Evolutionary conservation across 2,888 invertebrate genomes (phyloP), one percentile per base, ranked within the genome.

Genomic region (Synanthedon andrenaeformis): DNA sequence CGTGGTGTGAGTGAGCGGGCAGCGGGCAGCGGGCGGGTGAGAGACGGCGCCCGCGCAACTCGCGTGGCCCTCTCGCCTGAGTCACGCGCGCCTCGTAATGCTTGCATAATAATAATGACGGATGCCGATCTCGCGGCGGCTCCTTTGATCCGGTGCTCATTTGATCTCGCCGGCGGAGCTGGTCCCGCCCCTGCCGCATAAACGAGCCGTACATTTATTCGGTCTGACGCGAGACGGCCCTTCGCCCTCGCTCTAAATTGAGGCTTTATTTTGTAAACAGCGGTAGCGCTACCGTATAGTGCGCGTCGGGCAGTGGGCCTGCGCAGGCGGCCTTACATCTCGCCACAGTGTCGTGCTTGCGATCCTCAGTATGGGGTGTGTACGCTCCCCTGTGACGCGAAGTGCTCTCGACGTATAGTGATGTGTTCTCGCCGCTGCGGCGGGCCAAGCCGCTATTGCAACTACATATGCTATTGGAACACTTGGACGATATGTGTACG

Each of bases 21-120:
- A 55, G 54, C 60, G 62, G 59, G 62, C 61, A 65, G 66, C 67
- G 64, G 69, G 57, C 63, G 61, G 66, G 65, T 62, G 66, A 63
- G 68, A 64, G 35, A 65, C 72, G 76, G 81, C 80, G 82, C 82
- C 82, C 82, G 83, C 81, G 81, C 79, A 71, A 63, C 82, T 83
- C 84, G 85, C 86, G 86, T 84, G 84, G 82, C 82, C 81, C 81
- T 82, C 84, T 80, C 82, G 84, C 81, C 77, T 76, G 83, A 86
- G 82, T 87, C 86, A 87, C 86, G 86, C 84, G 84, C 86, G 83
- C 81, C 82, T 81, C 79, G 85, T 87, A 87, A 86, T 87, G 86
- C 86, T 87, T 87, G 86, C 86, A 87, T 87, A 87, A 86, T 87
- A 87, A 87, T 87, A 87, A 87, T 87, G 86, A 87, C 86, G 86